Percentiles rank a stretch among this genome's conserved stretches.
Evolutionary conservation across 2,888 invertebrate genomes (phyloP).

Genomic region (Erpobdella octoculata): DNA sequence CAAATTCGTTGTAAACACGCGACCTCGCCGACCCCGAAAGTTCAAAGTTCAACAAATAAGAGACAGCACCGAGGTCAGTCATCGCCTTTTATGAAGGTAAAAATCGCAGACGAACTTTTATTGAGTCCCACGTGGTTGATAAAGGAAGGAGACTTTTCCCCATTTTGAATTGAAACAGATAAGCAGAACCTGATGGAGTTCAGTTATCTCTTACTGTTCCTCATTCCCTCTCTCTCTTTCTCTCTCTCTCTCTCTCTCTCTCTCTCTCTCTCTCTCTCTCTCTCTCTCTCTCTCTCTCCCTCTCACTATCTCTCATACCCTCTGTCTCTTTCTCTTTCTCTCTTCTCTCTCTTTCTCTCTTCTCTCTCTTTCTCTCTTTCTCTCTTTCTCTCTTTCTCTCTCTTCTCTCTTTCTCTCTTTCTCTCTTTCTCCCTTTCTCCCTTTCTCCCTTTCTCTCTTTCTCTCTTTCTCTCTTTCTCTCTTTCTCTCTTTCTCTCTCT

Average conservation of each 20-base stretch:
- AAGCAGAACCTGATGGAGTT: no score
- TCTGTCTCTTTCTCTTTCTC: neutral
- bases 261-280: no score
- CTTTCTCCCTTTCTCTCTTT: neutral
- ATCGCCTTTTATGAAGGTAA: slow-evolving; percentile 2
- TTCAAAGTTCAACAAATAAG: neutral
- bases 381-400: neutral
- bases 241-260: no score
- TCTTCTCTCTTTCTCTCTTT: neutral
- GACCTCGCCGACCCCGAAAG: neutral
- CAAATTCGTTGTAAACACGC: no score
- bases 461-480: neutral
- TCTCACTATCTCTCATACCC: neutral
- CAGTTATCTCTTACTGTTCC: no score
- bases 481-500: neutral
- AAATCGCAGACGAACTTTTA: neutral
- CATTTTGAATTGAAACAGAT: no score
- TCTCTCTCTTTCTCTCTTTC: neutral
- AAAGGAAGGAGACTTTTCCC: no score
- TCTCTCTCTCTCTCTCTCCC: no score
- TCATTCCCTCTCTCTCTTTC: no score
- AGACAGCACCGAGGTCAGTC: neutral
- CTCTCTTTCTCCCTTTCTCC: neutral
- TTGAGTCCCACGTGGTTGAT: no score
- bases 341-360: neutral